Conservation (phyloP, 2,113 vertebrate genomes). For the Danio rerio region DNA sequence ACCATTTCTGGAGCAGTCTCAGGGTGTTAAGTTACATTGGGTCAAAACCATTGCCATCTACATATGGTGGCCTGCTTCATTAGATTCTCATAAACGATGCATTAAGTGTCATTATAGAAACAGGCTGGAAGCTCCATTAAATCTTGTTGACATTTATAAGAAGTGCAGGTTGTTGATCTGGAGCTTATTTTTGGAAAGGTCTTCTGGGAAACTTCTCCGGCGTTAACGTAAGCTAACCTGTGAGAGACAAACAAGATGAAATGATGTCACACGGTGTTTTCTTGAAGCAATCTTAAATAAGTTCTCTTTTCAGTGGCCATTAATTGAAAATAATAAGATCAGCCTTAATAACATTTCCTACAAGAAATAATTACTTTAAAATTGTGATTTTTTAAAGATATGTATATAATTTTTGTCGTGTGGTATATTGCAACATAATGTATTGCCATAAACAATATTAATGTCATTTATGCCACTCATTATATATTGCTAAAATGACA, state of each 20-base stretch:
- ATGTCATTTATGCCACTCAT: too few relatives aligned
- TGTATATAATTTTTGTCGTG: too few relatives aligned
- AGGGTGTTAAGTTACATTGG: not conserved
- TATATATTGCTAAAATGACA: too few relatives aligned
- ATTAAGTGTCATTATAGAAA: not conserved
- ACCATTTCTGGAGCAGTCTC: constrained; percentile 6
- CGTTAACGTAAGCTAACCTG: not conserved
- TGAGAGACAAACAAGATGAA: not conserved
- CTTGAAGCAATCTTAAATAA: too few relatives aligned
- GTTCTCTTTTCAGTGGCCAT: too few relatives aligned
- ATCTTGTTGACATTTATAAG: constrained; percentile 10
- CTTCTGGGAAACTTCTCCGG: constrained; percentile 30
- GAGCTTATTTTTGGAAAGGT: constrained; percentile 34
- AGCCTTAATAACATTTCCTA: too few relatives aligned
- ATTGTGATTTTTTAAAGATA: too few relatives aligned
- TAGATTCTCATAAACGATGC: not conserved
- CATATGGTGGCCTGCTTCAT: constrained; percentile 1
- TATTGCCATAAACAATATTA: too few relatives aligned
- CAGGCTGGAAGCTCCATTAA: not conserved
- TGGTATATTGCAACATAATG: too few relatives aligned
- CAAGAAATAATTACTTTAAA: too few relatives aligned
- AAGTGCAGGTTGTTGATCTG: constrained; percentile 14
- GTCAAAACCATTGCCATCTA: not conserved
- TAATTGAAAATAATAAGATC: too few relatives aligned
- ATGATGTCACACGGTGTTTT: not conserved